Evolutionary conservation across 92 coral and sea anemone species (phyloP).

Genomic region (Paramuricea clavata): DNA sequence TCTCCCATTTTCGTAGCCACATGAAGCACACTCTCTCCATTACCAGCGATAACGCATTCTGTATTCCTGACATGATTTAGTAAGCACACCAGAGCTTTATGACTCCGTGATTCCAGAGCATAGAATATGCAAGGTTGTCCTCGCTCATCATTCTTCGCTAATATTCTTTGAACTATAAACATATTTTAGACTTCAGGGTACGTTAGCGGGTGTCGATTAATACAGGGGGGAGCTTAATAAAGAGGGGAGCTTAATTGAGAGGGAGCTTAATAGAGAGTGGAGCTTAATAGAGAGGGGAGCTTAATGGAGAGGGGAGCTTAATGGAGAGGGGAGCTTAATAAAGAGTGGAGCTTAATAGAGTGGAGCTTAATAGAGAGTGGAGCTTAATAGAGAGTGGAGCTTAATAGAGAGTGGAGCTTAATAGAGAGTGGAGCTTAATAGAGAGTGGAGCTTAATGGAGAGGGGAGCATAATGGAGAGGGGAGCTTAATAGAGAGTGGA

Average conservation of each 20-base stretch:
- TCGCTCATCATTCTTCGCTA: conserved; percentile 30
- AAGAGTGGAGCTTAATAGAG: background rate
- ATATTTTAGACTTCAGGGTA: too few relatives aligned
- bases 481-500: too few relatives aligned
- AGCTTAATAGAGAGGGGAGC: too few relatives aligned
- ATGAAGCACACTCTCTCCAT: conserved; percentile 44
- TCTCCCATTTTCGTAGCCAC: conserved; percentile 44
- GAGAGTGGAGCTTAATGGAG: background rate
- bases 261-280: too few relatives aligned
- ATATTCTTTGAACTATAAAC: conserved; percentile 21
- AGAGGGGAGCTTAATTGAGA: background rate
- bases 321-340: background rate
- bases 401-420: too few relatives aligned
- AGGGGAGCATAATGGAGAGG: background rate
- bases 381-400: too few relatives aligned
- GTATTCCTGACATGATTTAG: background rate
- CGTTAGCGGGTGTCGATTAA: too few relatives aligned
- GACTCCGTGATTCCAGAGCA: conserved; percentile 45
- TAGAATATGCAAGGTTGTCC: conserved; percentile 47
- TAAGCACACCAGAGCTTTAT: background rate
- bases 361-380: too few relatives aligned
- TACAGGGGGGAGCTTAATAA: background rate
- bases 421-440: background rate
- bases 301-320: too few relatives aligned
- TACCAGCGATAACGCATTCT: conserved; percentile 17